Evolutionary conservation across 1,140 invertebrate genomes (phyloP).

Genomic region (Procambarus virginalis): DNA sequence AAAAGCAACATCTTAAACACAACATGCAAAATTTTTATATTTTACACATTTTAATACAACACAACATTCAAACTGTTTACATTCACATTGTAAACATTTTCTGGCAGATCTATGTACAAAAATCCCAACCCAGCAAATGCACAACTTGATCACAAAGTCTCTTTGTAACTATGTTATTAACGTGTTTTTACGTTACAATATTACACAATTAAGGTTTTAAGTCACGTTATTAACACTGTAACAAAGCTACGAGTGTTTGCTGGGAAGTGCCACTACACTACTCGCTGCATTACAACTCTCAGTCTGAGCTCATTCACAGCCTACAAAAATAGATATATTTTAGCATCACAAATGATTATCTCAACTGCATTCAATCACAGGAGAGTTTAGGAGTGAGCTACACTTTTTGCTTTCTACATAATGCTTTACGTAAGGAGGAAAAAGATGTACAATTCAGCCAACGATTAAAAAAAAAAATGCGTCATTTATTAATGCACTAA

Average conservation of each 20-base stretch:
- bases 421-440: not conserved
- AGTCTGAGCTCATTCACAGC: not conserved
- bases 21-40: not conserved
- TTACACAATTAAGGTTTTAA: too few relatives aligned
- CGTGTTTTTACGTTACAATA: too few relatives aligned
- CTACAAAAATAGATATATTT: conserved; percentile 33
- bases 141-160: too few relatives aligned
- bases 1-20: not conserved
- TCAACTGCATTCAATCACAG: not conserved
- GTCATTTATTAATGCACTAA: not conserved
- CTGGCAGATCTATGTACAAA: not conserved
- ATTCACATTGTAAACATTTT: not conserved
- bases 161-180: too few relatives aligned
- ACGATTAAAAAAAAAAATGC: not conserved
- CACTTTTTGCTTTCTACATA: not conserved
- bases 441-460: not conserved
- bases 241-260: not conserved
- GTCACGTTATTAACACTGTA: too few relatives aligned
- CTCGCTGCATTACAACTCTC: not conserved
- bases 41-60: not conserved
- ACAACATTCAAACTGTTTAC: not conserved
- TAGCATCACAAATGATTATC: not conserved
- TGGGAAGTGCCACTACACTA: not conserved
- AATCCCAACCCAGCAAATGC: not conserved
- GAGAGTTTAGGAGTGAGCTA: conserved; percentile 23